A percentile compares a stretch with the other conserved stretches of the same genome.
phyloP scores from a whole-genome alignment of 2,888 invertebrate species.

The Cheilosia grossa region DNA sequence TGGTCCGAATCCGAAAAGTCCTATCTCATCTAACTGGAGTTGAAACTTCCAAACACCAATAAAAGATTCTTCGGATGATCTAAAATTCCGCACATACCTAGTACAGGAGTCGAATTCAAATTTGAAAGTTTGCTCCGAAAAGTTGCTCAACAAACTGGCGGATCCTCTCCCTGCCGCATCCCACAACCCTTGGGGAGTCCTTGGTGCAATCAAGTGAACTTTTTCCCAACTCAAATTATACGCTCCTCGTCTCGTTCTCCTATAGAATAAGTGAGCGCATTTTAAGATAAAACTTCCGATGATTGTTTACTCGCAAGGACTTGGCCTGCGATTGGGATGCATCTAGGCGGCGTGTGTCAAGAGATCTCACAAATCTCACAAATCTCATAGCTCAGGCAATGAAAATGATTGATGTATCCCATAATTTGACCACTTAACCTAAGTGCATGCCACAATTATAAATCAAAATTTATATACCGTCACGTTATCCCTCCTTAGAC shows the following conservation, averaged over 20 bases:
- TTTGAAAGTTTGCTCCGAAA: constrained; percentile 54
- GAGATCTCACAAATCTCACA: constrained; percentile 6
- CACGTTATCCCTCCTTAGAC: constrained; percentile 60
- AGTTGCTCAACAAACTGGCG: constrained; percentile 39
- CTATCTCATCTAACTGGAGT: neutral
- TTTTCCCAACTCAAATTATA: constrained; percentile 58
- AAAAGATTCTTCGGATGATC: constrained; percentile 67
- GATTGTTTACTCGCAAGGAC: constrained; percentile 1
- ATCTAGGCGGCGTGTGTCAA: neutral
- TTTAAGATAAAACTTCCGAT: constrained; percentile 7
- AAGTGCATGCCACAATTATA: constrained; percentile 71
- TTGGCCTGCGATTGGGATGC: neutral
- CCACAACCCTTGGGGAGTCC: constrained; percentile 40
- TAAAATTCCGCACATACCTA: constrained; percentile 44
- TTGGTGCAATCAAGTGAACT: constrained; percentile 47
- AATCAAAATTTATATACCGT: constrained; percentile 71
- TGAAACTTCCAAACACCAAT: constrained; percentile 63
- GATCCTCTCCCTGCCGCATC: constrained; percentile 14
- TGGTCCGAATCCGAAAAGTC: neutral
- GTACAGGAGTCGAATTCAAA: constrained; percentile 56
- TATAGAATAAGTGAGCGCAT: constrained; percentile 36
- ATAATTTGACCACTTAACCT: constrained; percentile 70
- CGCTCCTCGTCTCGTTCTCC: constrained; percentile 60
- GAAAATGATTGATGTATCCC: constrained; percentile 64
- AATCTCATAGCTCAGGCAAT: constrained; percentile 42